Percentiles rank a stretch among this genome's conserved stretches.
Evolutionary conservation across 2,797 vertebrate species (phyloP).

Genomic region (Bufotes viridis): DNA sequence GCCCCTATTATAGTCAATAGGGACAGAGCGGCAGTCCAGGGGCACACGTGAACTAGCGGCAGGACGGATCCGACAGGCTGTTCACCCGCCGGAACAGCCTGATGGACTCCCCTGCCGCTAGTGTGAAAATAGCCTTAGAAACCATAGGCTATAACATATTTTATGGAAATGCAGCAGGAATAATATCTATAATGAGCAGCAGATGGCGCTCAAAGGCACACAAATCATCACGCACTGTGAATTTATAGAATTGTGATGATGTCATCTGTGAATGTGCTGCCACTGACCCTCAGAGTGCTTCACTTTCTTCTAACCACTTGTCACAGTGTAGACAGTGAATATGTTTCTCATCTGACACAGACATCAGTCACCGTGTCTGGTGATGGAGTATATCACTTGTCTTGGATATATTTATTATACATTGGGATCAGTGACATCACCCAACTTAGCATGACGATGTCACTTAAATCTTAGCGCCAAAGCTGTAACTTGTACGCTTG

Average conservation of each 20-base stretch:
- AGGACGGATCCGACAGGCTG: too few species aligned
- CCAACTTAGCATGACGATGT: background rate
- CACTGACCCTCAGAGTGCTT: background rate
- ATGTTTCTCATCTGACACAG: background rate
- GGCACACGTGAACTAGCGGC: too few species aligned
- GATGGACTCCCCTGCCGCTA: too few species aligned
- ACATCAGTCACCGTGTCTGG: background rate
- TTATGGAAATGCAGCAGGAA: background rate
- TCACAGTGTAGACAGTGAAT: background rate
- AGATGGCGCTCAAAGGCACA: constrained; percentile 60
- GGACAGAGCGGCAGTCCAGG: too few species aligned
- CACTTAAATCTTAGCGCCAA: background rate
- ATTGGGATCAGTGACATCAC: background rate
- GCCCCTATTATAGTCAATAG: too few species aligned
- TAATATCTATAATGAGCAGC: constrained; percentile 69
- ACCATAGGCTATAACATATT: background rate
- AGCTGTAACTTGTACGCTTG: background rate
- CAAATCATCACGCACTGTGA: background rate
- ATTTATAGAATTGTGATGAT: background rate
- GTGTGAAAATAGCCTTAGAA: too few species aligned
- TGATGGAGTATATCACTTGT: background rate
- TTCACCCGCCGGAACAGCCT: too few species aligned
- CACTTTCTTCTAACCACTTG: background rate
- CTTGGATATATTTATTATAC: background rate
- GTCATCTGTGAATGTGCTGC: background rate